Conservation (phyloP, 1,140 invertebrate genomes). For the Ectropis grisescens region DNA sequence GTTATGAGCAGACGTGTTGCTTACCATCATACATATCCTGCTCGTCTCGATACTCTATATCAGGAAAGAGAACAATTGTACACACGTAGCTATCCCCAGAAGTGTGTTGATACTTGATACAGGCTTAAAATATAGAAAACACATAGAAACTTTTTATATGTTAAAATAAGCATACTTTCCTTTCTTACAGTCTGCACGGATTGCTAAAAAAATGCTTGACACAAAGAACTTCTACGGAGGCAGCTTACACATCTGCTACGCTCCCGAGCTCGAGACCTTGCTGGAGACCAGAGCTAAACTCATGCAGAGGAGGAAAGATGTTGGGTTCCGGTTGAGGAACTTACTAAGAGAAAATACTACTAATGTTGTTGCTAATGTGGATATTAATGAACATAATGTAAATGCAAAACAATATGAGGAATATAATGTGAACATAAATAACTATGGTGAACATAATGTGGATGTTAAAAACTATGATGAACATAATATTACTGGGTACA, state of each 20-base stretch:
- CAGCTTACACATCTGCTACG: conserved; percentile 89
- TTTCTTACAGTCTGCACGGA: conserved; percentile 77
- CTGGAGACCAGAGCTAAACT: conserved; percentile 84
- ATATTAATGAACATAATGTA: neutral
- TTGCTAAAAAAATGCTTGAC: conserved; percentile 87
- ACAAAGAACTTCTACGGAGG: conserved; percentile 89
- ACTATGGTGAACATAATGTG: neutral
- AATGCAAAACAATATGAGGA: neutral
- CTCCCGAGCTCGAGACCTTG: conserved; percentile 86
- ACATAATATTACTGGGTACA: conserved; percentile 2
- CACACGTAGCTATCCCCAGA: too few species aligned
- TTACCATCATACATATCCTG: too few species aligned
- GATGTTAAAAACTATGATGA: too few species aligned
- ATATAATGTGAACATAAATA: neutral
- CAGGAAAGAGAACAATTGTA: too few species aligned
- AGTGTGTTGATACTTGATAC: too few species aligned
- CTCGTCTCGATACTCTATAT: too few species aligned
- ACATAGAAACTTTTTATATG: too few species aligned
- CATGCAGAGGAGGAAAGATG: conserved; percentile 75
- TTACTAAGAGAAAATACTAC: conserved; percentile 13
- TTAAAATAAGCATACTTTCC: too few species aligned
- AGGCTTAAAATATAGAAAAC: too few species aligned
- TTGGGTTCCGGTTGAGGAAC: conserved; percentile 49
- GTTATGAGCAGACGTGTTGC: too few species aligned
- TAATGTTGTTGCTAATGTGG: neutral